Conservation (phyloP, 2,888 invertebrate species). For the Nycteola revayana region DNA sequence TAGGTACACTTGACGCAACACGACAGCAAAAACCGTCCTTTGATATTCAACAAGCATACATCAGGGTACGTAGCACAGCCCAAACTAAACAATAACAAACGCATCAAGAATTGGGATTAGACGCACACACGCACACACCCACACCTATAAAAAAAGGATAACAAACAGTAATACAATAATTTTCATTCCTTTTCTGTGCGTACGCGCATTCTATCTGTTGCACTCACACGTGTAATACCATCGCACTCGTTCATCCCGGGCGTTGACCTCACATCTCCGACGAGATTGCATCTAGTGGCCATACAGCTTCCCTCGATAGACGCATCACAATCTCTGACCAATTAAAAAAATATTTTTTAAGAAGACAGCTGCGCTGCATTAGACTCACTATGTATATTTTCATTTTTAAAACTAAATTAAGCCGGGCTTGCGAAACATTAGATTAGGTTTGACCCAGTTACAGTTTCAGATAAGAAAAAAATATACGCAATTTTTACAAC, state of each 20-base stretch:
- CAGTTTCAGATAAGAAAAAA: slow-evolving; percentile 60
- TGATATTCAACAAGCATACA: slow-evolving; percentile 48
- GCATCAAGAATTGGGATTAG: slow-evolving; percentile 54
- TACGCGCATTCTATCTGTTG: slow-evolving; percentile 71
- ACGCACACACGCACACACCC: slow-evolving; percentile 47
- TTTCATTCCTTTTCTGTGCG: slow-evolving; percentile 80
- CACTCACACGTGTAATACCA: slow-evolving; percentile 50
- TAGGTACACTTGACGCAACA: slow-evolving; percentile 18
- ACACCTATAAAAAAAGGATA: slow-evolving; percentile 55
- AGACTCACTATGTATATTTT: slow-evolving; percentile 15
- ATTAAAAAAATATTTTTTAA: slow-evolving; percentile 66
- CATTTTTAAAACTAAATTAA: slow-evolving; percentile 19
- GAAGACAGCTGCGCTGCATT: slow-evolving; percentile 25
- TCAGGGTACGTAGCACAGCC: slow-evolving; percentile 37
- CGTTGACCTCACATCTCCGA: slow-evolving; percentile 76
- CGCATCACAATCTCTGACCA: slow-evolving; percentile 69
- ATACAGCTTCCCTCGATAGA: slow-evolving; percentile 76
- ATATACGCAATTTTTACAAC: slow-evolving; percentile 49
- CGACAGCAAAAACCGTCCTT: slow-evolving; percentile 38
- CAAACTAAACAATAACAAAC: slow-evolving; percentile 58
- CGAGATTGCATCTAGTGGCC: slow-evolving; percentile 79
- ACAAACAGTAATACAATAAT: slow-evolving; percentile 75
- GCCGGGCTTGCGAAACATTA: slow-evolving; percentile 48
- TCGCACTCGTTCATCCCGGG: slow-evolving; percentile 60
- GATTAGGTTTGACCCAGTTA: slow-evolving; percentile 64